Evolutionary conservation across 2,888 invertebrate species (phyloP).

Genomic region (Melinaea marsaeus): DNA sequence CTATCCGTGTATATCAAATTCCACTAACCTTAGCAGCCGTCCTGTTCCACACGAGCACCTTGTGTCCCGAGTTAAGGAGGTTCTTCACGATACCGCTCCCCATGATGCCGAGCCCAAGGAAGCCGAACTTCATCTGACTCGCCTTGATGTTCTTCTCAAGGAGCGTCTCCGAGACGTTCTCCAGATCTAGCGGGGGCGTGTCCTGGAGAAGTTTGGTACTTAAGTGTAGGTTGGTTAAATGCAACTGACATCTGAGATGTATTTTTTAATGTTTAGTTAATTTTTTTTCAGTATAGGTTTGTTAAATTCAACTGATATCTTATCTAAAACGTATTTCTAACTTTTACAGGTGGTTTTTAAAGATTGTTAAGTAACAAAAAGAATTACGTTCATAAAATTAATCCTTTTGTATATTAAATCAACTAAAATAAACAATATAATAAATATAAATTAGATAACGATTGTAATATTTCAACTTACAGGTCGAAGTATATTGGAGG

Average conservation of each 20-base stretch:
- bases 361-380: no score
- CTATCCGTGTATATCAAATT: constrained; percentile 9
- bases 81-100: constrained; percentile 97
- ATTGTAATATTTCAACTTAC: constrained; percentile 70
- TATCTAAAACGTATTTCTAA: no score
- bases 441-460: neutral
- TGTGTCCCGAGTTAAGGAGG: constrained; percentile 94
- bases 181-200: constrained; percentile 86
- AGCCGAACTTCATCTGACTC: constrained; percentile 92
- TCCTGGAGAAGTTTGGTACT: constrained; percentile 73
- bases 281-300: neutral
- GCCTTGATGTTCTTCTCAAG: constrained; percentile 91
- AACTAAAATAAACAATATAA: no score
- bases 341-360: no score
- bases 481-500: constrained; percentile 81
- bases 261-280: neutral
- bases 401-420: no score
- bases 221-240: neutral
- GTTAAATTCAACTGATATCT: no score
- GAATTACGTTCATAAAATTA: no score
- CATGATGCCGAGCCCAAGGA: constrained; percentile 97
- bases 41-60: constrained; percentile 96
- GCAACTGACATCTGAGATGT: neutral
- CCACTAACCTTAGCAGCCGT: constrained; percentile 90
- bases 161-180: constrained; percentile 85